Evolutionary conservation across 2,113 vertebrate genomes (phyloP).

Genomic region (Calyptommatus sinebrachiatus): DNA sequence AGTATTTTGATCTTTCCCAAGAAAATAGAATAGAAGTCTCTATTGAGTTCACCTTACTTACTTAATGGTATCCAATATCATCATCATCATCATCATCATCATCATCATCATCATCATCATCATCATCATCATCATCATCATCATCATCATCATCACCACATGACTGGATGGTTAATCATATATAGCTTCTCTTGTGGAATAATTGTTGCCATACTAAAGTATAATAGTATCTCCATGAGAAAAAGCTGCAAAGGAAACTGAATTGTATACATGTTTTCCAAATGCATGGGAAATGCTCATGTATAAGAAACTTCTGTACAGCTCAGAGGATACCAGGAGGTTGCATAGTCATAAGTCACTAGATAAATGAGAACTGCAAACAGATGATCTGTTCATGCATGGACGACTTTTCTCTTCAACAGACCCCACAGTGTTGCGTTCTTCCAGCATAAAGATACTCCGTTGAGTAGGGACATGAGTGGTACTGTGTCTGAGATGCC

Average conservation of each 20-base stretch:
- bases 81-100: too few relatives aligned
- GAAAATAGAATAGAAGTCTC: too few relatives aligned
- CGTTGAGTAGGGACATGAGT: slow-evolving; percentile 44
- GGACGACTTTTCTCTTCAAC: slow-evolving; percentile 58
- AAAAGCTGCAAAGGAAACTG: background rate
- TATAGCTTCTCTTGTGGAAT: background rate
- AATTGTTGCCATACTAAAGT: background rate
- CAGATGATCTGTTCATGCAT: slow-evolving; percentile 53
- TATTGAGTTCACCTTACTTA: too few relatives aligned
- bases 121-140: too few relatives aligned
- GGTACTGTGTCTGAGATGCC: slow-evolving; percentile 20
- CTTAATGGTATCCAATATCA: background rate
- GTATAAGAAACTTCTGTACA: background rate
- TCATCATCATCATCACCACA: background rate
- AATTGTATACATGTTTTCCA: background rate
- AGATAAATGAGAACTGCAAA: slow-evolving; percentile 59
- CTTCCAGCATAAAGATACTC: slow-evolving; percentile 51
- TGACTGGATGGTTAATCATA: background rate
- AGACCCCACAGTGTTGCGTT: slow-evolving; percentile 59
- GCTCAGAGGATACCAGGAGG: background rate
- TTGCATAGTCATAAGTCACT: slow-evolving; percentile 38
- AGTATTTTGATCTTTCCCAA: too few relatives aligned
- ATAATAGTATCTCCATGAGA: too few relatives aligned
- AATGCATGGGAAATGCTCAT: background rate
- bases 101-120: too few relatives aligned